Base-by-base conservation (phyloP, 2,888 invertebrate species). In the Gastrophysa polygoni region DNA sequence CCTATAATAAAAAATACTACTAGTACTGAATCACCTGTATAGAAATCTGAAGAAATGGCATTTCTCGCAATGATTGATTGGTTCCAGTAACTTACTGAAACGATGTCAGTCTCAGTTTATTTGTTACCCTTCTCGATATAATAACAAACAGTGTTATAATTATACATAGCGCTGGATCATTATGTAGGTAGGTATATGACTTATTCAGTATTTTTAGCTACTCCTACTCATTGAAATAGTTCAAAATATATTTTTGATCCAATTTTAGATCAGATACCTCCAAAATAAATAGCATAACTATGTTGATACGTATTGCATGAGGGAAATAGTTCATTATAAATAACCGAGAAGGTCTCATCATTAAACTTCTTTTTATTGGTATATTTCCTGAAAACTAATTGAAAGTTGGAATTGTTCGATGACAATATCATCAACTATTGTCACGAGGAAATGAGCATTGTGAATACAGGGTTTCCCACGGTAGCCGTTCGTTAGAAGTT, bases 81-180 rank as follows among this genome's bases (percentile, higher is more conserved):
- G 50, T 62, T 58, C 58, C 49, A 44, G 54, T 43, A 55, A 62
- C 20, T 62, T 62, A 58, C 55, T 48, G 55, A 54, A 62, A 50
- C 24, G 38, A 43, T 54, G 38, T 20, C 24, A 11, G 43, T 43
- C 38, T 52, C 11, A 21, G 54, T 54, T 54, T 54, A 54, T 54
- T 54, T 54, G 21, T 43, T 54, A 43, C 21, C 54, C 54, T 54
- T 54, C 24, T 43, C 21, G 34, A 54, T 43, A 52, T 20, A 24
- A 43, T 54, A 54, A 54, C 28, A 54, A 54, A 54, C 54, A 11
- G 44, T 54, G 43, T 43, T 54, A 54, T 54, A 54, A 43, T 43
- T 54, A 54, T 43, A 20, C 54, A 43, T 24, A 21, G 24, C 24
- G 43, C 54, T 24, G 43, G 54, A 54, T 14, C 44, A 18, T 5